phyloP scores from a whole-genome alignment of 2,113 vertebrate species.

The Limnothrissa miodon region DNA sequence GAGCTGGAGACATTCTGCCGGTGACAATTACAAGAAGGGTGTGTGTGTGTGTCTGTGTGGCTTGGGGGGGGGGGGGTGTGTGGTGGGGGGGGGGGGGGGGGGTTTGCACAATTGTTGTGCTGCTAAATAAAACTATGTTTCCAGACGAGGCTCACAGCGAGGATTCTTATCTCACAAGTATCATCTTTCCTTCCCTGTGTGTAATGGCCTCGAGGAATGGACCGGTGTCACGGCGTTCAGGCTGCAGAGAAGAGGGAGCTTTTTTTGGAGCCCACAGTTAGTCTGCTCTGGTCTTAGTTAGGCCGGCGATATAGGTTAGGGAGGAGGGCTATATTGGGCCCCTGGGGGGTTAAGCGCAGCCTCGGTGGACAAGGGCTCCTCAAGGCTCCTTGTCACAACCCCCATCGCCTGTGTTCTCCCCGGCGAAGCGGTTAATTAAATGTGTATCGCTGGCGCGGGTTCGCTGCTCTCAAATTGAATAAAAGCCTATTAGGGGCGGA shows the following conservation, averaged over 20 bases:
- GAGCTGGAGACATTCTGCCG: neutral
- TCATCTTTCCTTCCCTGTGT: neutral
- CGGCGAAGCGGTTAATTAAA: slow-evolving; percentile 44
- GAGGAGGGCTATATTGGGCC: neutral
- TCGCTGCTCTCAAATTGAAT: slow-evolving; percentile 59
- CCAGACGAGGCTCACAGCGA: neutral
- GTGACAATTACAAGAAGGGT: slow-evolving; percentile 14
- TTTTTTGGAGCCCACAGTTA: neutral
- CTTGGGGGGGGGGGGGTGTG: no score
- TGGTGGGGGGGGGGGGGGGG: no score
- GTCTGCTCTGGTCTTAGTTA: neutral
- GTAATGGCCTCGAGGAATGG: neutral
- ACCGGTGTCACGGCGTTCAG: neutral
- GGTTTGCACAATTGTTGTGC: slow-evolving; percentile 11
- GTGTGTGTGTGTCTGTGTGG: no score
- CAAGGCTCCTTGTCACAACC: neutral
- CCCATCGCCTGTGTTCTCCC: neutral
- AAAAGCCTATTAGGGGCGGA: slow-evolving; percentile 48
- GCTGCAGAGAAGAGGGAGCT: neutral
- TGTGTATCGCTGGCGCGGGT: slow-evolving; percentile 44
- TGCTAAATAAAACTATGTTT: slow-evolving; percentile 19
- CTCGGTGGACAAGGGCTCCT: neutral
- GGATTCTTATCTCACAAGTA: slow-evolving; percentile 13
- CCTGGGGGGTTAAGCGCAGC: neutral
- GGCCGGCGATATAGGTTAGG: neutral